Base-by-base conservation (phyloP, 2,888 invertebrate genomes). In the Agelastica alni region DNA sequence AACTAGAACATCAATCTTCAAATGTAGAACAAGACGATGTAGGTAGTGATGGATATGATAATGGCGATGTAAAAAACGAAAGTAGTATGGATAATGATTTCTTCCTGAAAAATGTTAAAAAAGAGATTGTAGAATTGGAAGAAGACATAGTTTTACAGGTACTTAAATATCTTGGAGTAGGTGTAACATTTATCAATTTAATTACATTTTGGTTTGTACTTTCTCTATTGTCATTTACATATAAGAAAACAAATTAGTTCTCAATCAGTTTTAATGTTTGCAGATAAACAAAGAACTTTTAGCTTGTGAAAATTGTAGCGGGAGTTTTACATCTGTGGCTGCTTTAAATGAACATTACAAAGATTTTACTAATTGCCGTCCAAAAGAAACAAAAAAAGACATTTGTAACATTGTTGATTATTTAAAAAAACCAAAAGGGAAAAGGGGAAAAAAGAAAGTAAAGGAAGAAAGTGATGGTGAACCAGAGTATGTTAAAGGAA, bases 221-320 rank as follows among this genome's bases (percentile, higher is more conserved):
- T n/a, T n/a, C n/a, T n/a, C n/a, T n/a, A n/a, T n/a, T n/a, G n/a
- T n/a, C n/a, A n/a, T n/a, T n/a, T n/a, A n/a, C n/a, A n/a, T n/a
- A n/a, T n/a, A n/a, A n/a, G n/a, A n/a, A n/a, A n/a, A n/a, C n/a
- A n/a, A n/a, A n/a, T n/a, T n/a, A n/a, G n/a, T n/a, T n/a, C n/a
- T n/a, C n/a, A n/a, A n/a, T n/a, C n/a, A n/a, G n/a, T n/a, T n/a
- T n/a, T n/a, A n/a, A n/a, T n/a, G n/a, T 22, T 39, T 39, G 1
- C 43, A 54, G 13, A 41, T 55, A 22, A 54, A 52, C 4, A 49
- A 53, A 17, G 49, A 53, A 20, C 36, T 31, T 10, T 20, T 43
- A n/a, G 51, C 52, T 30, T 60, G 60, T 36, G 53, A 56, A 18
- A 58, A 56, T 13, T 60, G 60, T 30, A 56, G 51, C 39, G 56